phyloP scores from a whole-genome alignment of 92 coral and sea anemone species.

The Plumapathes pennacea region DNA sequence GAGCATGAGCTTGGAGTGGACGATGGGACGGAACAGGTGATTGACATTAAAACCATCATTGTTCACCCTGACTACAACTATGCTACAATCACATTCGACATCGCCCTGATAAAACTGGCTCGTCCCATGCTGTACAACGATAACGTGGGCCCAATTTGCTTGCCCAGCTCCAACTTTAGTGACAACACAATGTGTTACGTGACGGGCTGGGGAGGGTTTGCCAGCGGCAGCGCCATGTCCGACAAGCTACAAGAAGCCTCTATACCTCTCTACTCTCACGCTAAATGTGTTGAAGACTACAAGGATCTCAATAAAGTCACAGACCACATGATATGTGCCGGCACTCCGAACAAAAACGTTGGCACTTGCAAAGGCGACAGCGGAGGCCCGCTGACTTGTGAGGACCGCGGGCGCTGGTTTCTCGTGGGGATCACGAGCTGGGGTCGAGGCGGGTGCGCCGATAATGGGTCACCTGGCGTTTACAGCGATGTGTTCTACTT shows the following conservation, averaged over 20 bases:
- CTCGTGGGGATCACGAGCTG: constrained; percentile 90
- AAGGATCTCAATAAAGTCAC: constrained; percentile 41
- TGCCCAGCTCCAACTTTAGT: constrained; percentile 64
- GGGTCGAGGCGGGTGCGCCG: constrained; percentile 76
- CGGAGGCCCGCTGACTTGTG: constrained; percentile 96
- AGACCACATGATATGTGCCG: constrained; percentile 88
- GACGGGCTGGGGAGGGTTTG: constrained; percentile 86
- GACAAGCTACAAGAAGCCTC: constrained; percentile 76
- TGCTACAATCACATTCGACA: constrained; percentile 57
- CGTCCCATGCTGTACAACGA: constrained; percentile 53
- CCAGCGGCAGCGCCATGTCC: constrained; percentile 27
- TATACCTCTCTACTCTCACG: constrained; percentile 59
- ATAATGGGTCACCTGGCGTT: constrained; percentile 85
- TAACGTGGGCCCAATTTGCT: constrained; percentile 73
- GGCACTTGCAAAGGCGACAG: constrained; percentile 93
- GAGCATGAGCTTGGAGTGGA: constrained; percentile 55
- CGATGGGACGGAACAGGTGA: constrained; percentile 74
- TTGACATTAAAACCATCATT: constrained; percentile 61
- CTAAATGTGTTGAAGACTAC: constrained; percentile 48
- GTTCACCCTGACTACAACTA: constrained; percentile 54
- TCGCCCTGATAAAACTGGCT: constrained; percentile 73
- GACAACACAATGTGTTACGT: constrained; percentile 72
- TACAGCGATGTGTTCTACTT: constrained; percentile 70
- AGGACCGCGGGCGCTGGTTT: constrained; percentile 71
- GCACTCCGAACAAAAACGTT: constrained; percentile 63